These are phyloP conservation scores for Bubo bubo DNA, from an alignment of 2,113 vertebrate species.

Conservation along the genomic window DNA sequence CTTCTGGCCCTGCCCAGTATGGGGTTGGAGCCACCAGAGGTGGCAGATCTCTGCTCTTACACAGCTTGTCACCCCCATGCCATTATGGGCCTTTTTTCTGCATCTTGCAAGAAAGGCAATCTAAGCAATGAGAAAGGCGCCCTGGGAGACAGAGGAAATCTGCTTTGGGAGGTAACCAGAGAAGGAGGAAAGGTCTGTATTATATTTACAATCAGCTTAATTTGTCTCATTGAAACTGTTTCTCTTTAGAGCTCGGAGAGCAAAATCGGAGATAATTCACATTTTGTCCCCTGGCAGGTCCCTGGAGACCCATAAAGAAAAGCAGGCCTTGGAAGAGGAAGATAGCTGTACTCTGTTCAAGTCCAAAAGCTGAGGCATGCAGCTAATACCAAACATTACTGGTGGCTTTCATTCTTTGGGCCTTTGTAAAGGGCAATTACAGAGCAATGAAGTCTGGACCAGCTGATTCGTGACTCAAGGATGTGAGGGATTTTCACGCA, in stretches of 20 bases:
- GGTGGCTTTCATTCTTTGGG: constrained; percentile 34
- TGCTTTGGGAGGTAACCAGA: neutral
- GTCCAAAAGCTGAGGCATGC: neutral
- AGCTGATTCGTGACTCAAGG: neutral
- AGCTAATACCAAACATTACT: constrained; percentile 39
- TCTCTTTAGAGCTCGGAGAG: neutral
- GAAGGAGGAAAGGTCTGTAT: neutral
- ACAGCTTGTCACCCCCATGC: neutral
- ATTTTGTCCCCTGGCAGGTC: constrained; percentile 21
- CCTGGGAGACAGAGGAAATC: neutral
- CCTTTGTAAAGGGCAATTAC: constrained; percentile 22
- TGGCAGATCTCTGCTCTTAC: neutral
- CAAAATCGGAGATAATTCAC: constrained; percentile 22
- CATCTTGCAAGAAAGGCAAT: neutral
- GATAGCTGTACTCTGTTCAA: constrained; percentile 8
- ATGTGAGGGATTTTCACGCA: neutral
- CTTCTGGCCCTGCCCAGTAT: neutral
- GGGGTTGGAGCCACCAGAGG: neutral
- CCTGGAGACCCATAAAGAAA: constrained; percentile 33
- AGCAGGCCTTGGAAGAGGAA: constrained; percentile 31
- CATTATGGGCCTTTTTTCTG: neutral
- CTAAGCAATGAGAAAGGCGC: neutral
- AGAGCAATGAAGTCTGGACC: neutral
- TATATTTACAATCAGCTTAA: constrained; percentile 24
- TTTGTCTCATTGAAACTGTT: constrained; percentile 21